Base-by-base conservation (phyloP, 2,888 invertebrate genomes). In the Apamea epomidion region DNA sequence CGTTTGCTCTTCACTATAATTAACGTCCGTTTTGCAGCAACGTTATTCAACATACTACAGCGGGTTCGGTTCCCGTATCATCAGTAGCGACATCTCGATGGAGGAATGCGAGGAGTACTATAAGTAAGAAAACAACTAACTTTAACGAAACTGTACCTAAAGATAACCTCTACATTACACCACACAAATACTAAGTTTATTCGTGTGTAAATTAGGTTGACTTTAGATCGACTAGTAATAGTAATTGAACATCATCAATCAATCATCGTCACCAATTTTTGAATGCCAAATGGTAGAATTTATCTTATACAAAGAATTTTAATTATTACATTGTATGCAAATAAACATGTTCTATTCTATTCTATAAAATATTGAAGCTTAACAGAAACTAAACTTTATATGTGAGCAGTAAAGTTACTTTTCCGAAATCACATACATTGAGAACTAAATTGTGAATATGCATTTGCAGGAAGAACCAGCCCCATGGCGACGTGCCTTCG, bases 1-100 rank as follows among this genome's bases (percentile, higher is more conserved):
- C 3, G 29, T 32, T 16, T 25, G 58, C 21, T 32, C 29, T 71
- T 16, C 18, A 65, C 1, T 65, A n/a, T 29, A 37, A 62, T 16
- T 10, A 71, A 3, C 18, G 2, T 60, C 4, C 48, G 1, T 78
- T 74, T 95, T 93, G 1, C 95, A 98, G 98, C 97, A 97, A 94
- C 95, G 97, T 32, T 98, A 98, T 92, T 92, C 94, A 1, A 95
- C 97, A 32, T 98, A 97, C 93, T 93, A 96, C 86, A 96, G 95
- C 88, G 98, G 97, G 29, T 97, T 98, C 89, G 98, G 98, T 25
- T 95, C 97, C 45, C 97, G 97, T 71, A 95, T 98, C 45, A 94
- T 96, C 51, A 95, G 94, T 83, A 97, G 97, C 14, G 97, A 97
- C 80, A 95, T 97, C 8, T 96, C 97, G 10, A 93, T 98, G 93